Evolutionary conservation across 2,888 invertebrate species (phyloP).

Genomic region (Tenthredo amoena): DNA sequence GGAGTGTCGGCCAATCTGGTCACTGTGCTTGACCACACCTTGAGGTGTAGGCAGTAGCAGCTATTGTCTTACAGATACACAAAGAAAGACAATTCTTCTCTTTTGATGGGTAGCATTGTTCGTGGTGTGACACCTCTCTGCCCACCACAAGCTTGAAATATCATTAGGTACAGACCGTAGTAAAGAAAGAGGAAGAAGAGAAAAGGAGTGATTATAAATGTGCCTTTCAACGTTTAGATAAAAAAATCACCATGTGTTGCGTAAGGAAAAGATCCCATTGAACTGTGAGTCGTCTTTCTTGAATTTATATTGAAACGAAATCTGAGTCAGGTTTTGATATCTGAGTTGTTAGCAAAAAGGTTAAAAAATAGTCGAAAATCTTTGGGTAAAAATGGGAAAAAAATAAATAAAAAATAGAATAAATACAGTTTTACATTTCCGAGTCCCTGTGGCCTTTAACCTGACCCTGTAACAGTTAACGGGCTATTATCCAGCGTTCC

Average conservation of each 20-base stretch:
- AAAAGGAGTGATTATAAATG: background rate
- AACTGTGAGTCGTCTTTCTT: background rate
- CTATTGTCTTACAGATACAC: constrained; percentile 45
- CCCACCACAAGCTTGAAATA: constrained; percentile 44
- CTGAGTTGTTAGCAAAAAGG: background rate
- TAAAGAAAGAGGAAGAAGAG: background rate
- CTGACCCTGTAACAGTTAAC: constrained; percentile 34
- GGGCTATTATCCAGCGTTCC: constrained; percentile 18
- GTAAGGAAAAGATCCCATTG: too few relatives aligned
- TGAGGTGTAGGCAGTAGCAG: constrained; percentile 45
- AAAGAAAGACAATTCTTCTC: constrained; percentile 37
- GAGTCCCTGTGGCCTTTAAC: background rate
- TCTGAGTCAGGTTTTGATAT: background rate
- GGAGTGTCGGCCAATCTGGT: constrained; percentile 33
- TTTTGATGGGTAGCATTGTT: constrained; percentile 30
- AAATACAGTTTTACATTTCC: background rate
- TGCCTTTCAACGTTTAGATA: background rate
- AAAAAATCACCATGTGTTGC: too few relatives aligned
- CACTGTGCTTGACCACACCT: constrained; percentile 48
- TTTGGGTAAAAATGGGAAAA: background rate
- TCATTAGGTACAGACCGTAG: background rate
- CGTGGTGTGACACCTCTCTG: constrained; percentile 35
- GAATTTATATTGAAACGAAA: background rate
- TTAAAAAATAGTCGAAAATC: background rate
- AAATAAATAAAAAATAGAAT: background rate